A percentile compares a stretch with the other conserved stretches of the same genome.
These are phyloP conservation scores for Meghimatium bilineatum DNA, from an alignment of 2,888 invertebrate genomes.

Conservation along the genomic window DNA sequence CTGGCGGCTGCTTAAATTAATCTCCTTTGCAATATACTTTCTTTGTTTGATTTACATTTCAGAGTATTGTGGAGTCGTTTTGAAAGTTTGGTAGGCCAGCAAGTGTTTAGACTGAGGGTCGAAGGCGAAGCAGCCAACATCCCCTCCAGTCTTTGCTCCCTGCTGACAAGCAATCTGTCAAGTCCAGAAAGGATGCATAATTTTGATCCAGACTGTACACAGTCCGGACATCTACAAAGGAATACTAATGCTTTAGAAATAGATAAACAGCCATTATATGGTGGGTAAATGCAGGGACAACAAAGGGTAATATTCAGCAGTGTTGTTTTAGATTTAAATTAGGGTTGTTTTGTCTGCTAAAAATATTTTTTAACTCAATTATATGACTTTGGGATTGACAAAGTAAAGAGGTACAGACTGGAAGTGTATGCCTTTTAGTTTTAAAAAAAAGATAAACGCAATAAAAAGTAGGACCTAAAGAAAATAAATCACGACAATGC, in stretches of 20 bases:
- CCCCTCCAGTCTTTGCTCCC: slow-evolving; percentile 34
- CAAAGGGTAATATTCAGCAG: no score
- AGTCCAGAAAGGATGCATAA: background rate
- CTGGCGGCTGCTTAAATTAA: no score
- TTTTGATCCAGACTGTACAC: background rate
- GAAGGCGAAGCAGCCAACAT: slow-evolving; percentile 18
- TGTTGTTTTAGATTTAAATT: no score
- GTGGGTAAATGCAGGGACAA: no score
- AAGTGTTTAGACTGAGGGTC: slow-evolving; percentile 31
- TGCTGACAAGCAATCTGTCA: slow-evolving; percentile 9
- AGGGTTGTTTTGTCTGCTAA: no score
- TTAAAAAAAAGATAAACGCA: no score
- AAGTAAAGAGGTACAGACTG: no score
- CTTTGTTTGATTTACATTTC: background rate
- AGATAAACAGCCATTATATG: slow-evolving; percentile 28
- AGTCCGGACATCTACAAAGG: slow-evolving; percentile 17
- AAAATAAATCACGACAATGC: no score
- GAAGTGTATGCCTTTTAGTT: no score
- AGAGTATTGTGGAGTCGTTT: slow-evolving; percentile 40
- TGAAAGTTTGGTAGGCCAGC: slow-evolving; percentile 41
- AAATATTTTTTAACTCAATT: no score
- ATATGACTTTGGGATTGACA: no score
- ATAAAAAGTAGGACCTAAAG: no score
- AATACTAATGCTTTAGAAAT: slow-evolving; percentile 37
- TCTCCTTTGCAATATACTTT: background rate